Evolutionary conservation across 2,888 invertebrate genomes (phyloP).

Genomic region (Acanthopleura granulata): DNA sequence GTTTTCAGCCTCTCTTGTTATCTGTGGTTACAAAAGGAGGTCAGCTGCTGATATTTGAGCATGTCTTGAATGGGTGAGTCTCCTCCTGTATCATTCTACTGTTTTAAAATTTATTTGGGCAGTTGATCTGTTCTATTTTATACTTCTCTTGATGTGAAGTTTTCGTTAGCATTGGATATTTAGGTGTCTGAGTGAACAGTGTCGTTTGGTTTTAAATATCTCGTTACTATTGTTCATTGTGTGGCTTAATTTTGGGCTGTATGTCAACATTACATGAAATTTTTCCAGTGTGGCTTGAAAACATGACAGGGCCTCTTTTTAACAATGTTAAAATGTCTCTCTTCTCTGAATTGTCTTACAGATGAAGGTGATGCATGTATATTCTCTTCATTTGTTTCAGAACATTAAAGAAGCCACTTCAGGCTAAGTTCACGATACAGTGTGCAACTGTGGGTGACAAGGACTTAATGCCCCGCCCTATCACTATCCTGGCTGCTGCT

Average conservation of each 20-base stretch:
- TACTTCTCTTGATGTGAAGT: too few species aligned
- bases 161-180: too few species aligned
- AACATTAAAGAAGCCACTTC: conserved; percentile 58
- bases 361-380: too few species aligned
- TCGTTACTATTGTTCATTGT: too few species aligned
- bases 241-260: too few species aligned
- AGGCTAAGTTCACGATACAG: conserved; percentile 56
- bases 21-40: conserved; percentile 81
- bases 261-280: conserved; percentile 9
- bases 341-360: too few species aligned
- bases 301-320: too few species aligned
- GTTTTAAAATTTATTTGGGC: too few species aligned
- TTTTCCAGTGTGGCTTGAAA: background rate
- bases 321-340: too few species aligned
- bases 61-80: conserved; percentile 81
- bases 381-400: conserved; percentile 35
- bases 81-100: background rate
- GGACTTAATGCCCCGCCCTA: conserved; percentile 40
- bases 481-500: conserved; percentile 54
- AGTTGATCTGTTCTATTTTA: too few species aligned
- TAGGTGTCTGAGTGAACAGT: too few species aligned
- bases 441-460: conserved; percentile 46
- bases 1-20: conserved; percentile 56
- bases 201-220: too few species aligned
- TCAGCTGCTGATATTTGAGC: conserved; percentile 82